phyloP scores from a whole-genome alignment of 2,888 invertebrate species.

The Aphrophora alni region DNA sequence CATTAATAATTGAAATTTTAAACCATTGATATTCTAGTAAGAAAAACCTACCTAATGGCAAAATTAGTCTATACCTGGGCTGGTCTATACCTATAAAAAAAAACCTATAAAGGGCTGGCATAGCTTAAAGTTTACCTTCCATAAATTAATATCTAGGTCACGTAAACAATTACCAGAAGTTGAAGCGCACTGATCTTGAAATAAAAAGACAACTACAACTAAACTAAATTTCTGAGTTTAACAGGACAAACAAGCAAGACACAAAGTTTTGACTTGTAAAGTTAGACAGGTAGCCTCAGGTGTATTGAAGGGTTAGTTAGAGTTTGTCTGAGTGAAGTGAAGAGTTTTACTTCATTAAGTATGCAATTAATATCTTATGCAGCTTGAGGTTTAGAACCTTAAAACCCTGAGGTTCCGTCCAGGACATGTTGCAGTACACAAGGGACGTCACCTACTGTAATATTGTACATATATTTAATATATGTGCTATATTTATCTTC shows the following conservation, averaged over 20 bases:
- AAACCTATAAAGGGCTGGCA: too few relatives aligned
- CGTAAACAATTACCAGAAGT: background rate
- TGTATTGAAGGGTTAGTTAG: background rate
- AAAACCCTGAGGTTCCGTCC: background rate
- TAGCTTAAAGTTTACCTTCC: too few relatives aligned
- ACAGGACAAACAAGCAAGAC: background rate
- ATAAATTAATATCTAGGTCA: background rate
- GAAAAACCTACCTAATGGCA: too few relatives aligned
- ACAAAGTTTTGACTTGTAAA: background rate
- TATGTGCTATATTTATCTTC: too few relatives aligned
- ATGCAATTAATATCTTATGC: background rate
- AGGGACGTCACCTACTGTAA: background rate
- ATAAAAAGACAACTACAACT: background rate
- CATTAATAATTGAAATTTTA: too few relatives aligned
- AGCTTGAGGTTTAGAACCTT: background rate
- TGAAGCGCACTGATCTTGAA: background rate
- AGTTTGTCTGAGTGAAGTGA: background rate
- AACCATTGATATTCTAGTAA: too few relatives aligned
- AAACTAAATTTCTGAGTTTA: background rate
- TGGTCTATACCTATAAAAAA: too few relatives aligned
- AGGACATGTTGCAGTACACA: background rate
- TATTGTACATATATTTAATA: too few relatives aligned
- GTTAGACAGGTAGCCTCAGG: too few relatives aligned
- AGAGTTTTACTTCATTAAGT: background rate
- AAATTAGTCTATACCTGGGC: too few relatives aligned